Conservation (phyloP, 2,113 vertebrate species). For the Crotalus horridus region DNA sequence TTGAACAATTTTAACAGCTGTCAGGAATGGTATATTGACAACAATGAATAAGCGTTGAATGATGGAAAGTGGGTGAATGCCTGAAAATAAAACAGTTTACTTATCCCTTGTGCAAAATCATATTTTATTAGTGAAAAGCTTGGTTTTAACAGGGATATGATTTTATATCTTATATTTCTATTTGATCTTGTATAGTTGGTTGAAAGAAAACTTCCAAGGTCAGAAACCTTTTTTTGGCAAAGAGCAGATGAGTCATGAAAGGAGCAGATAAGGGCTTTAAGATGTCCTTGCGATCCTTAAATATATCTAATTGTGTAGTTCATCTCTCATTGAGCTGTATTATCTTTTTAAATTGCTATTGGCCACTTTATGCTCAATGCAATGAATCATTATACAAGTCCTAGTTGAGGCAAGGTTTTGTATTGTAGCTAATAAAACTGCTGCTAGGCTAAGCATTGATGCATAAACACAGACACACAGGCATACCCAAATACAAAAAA, state of each 20-base stretch:
- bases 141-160: constrained; percentile 66
- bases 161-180: constrained; percentile 63
- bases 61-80: constrained; percentile 64
- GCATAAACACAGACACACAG: neutral
- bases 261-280: neutral
- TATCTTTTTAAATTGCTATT: neutral
- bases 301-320: neutral
- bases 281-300: neutral
- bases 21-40: constrained; percentile 66
- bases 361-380: neutral
- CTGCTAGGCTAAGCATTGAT: neutral
- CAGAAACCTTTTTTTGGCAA: constrained; percentile 11
- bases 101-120: constrained; percentile 75
- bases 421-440: neutral
- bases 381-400: neutral
- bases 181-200: constrained; percentile 66
- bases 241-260: constrained; percentile 22
- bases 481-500: neutral
- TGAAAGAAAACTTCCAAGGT: constrained; percentile 49
- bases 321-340: neutral
- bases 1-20: constrained; percentile 65
- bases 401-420: neutral
- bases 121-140: constrained; percentile 70
- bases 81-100: constrained; percentile 63
- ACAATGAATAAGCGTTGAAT: constrained; percentile 64